phyloP scores from a whole-genome alignment of 1,140 invertebrate species.

The Diuraphis noxia region DNA sequence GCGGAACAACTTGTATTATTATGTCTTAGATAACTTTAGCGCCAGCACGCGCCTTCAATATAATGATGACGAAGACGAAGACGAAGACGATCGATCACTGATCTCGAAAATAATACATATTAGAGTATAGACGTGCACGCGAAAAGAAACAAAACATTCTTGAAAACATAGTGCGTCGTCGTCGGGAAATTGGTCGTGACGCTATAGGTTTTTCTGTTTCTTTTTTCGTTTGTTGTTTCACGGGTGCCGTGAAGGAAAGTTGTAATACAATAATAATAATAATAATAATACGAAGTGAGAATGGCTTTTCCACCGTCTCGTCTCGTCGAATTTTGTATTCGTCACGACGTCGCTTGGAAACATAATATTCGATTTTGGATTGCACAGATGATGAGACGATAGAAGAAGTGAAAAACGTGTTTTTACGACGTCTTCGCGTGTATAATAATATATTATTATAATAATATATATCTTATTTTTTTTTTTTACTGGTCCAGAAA shows the following conservation, averaged over 20 bases:
- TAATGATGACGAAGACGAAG: no score
- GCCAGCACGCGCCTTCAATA: neutral
- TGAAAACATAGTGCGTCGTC: neutral
- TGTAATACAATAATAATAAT: no score
- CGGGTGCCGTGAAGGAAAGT: neutral
- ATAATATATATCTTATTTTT: neutral
- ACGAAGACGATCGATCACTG: neutral
- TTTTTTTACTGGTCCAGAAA: slow-evolving; percentile 18
- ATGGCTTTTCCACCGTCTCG: neutral
- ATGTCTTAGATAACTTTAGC: neutral
- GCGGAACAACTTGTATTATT: neutral
- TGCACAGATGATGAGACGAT: neutral
- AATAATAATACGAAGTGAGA: neutral
- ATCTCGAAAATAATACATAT: neutral
- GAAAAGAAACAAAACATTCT: neutral
- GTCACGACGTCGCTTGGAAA: neutral
- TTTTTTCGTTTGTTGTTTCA: neutral
- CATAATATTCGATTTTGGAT: neutral
- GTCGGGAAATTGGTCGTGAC: neutral
- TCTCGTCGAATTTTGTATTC: neutral
- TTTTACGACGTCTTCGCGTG: neutral
- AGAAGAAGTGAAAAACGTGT: neutral
- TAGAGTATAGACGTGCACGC: no score
- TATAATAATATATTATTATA: neutral
- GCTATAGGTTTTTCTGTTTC: neutral